Conservation (phyloP, 1,140 invertebrate genomes). For the Bombus waltoni region DNA sequence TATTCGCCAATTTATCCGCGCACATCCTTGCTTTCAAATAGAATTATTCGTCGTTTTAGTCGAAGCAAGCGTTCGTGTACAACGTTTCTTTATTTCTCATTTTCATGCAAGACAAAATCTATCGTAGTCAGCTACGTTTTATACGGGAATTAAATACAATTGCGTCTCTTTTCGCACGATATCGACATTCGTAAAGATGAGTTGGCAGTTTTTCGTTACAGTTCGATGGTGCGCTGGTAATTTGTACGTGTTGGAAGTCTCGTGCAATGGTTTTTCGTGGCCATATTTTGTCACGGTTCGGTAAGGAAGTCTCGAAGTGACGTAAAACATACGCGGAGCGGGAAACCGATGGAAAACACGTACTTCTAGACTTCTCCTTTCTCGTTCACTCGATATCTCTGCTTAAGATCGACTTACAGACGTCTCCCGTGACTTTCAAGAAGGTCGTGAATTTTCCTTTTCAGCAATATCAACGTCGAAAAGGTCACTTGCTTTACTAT, state of each 20-base stretch:
- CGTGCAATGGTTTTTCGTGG: background rate
- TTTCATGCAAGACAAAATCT: background rate
- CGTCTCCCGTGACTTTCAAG: background rate
- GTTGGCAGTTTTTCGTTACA: background rate
- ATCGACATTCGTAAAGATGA: background rate
- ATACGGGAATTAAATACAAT: background rate
- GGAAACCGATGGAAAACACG: conserved; percentile 17
- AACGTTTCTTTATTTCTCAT: background rate
- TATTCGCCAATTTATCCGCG: too few relatives aligned
- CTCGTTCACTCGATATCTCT: background rate
- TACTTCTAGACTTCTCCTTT: conserved; percentile 1
- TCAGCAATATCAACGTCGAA: background rate
- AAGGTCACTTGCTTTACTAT: too few relatives aligned
- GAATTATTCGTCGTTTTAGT: too few relatives aligned
- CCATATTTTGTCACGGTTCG: conserved; percentile 20
- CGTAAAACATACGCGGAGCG: background rate
- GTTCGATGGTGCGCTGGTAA: background rate
- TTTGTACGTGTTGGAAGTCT: background rate
- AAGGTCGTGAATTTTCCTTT: background rate
- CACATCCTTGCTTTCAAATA: too few relatives aligned
- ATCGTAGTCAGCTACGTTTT: too few relatives aligned
- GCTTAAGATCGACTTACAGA: background rate
- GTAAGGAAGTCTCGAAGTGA: background rate
- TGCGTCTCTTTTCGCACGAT: background rate
- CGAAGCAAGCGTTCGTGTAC: too few relatives aligned